Conservation (phyloP, 2,113 vertebrate genomes). For the Tupaia tana region DNA sequence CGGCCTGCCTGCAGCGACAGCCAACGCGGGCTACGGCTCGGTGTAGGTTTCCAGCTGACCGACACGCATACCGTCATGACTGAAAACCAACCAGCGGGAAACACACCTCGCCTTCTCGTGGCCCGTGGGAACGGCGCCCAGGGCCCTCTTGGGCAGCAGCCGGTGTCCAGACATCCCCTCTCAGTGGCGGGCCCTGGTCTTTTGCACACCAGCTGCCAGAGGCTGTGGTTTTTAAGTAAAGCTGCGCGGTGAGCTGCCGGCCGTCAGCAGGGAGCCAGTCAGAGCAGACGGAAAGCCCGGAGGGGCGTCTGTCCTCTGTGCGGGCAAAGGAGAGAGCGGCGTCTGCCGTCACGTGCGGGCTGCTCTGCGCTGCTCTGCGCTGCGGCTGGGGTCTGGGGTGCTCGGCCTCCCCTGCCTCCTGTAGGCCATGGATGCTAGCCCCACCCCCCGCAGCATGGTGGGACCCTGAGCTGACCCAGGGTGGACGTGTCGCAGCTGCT, state of each 20-base stretch:
- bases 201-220: neutral
- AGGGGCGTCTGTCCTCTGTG: neutral
- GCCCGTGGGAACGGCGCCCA: neutral
- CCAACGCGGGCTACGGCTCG: neutral
- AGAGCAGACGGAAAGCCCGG: neutral
- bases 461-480: fast-evolving
- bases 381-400: too few relatives aligned
- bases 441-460: neutral
- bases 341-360: too few relatives aligned
- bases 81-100: conserved; percentile 48
- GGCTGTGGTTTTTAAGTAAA: conserved; percentile 35
- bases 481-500: neutral
- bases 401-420: too few relatives aligned
- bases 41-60: conserved; percentile 43
- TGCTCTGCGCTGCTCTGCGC: too few relatives aligned
- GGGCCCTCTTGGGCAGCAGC: neutral
- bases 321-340: neutral
- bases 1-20: neutral
- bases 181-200: neutral
- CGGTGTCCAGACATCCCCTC: neutral
- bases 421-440: neutral
- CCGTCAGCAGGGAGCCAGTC: neutral
- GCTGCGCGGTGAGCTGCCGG: neutral
- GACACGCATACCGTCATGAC: neutral
- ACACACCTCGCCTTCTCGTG: neutral